Evolutionary conservation across 1,140 invertebrate species (phyloP).

Genomic region (Phthorimaea operculella): DNA sequence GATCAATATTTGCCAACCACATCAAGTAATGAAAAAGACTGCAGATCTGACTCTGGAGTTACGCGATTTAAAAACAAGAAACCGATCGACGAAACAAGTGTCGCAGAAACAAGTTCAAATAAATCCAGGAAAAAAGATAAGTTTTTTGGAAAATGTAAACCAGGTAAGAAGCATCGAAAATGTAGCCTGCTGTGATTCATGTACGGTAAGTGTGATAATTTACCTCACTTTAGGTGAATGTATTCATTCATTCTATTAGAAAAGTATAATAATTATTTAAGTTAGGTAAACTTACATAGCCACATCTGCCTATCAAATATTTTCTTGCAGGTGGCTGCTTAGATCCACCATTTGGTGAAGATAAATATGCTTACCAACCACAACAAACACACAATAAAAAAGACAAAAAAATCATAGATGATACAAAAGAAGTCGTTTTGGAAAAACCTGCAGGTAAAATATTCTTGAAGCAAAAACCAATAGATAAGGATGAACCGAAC

Average conservation of each 20-base stretch:
- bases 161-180: constrained; percentile 27
- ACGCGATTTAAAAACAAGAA: not conserved
- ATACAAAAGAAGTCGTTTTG: constrained; percentile 9
- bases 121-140: constrained; percentile 13
- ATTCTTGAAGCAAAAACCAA: no score
- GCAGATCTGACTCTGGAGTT: not conserved
- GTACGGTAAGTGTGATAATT: no score
- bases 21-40: not conserved
- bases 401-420: constrained; percentile 10
- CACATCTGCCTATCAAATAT: no score
- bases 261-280: no score
- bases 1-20: not conserved
- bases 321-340: constrained; percentile 47
- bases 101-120: no score
- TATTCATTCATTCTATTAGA: no score
- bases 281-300: no score
- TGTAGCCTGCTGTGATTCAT: no score
- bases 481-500: no score
- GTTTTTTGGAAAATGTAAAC: constrained; percentile 52
- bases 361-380: constrained; percentile 40
- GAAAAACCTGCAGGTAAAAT: not conserved
- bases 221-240: no score
- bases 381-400: constrained; percentile 5
- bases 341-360: constrained; percentile 53
- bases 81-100: not conserved